These are phyloP conservation scores for Phylloscopus trochilus DNA, from an alignment of 2,113 vertebrate species.

Conservation along the genomic window DNA sequence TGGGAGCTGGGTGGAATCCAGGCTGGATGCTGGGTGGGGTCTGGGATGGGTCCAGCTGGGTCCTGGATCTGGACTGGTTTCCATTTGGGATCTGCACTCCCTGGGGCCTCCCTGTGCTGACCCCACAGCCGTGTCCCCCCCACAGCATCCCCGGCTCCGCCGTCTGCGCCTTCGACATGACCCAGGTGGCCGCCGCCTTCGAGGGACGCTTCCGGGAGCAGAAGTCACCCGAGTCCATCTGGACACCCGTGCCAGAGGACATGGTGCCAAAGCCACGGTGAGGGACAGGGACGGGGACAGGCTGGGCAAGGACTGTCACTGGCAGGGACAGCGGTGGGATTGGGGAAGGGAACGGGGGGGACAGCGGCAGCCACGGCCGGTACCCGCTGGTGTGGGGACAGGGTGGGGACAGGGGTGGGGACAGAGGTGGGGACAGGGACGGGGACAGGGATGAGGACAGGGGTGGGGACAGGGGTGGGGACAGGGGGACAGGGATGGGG, in stretches of 20 bases:
- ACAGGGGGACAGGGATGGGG: too few species aligned
- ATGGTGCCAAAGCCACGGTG: conserved; percentile 91
- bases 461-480: background rate
- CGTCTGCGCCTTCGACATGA: conserved; percentile 96
- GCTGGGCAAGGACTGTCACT: background rate
- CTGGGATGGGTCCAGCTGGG: background rate
- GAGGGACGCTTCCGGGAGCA: conserved; percentile 96
- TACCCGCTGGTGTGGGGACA: background rate
- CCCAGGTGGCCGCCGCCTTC: conserved; percentile 86
- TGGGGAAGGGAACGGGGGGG: background rate
- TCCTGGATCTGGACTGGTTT: background rate
- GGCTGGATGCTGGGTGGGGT: background rate
- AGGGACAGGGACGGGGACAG: background rate
- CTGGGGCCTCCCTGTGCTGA: background rate
- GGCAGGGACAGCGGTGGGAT: background rate
- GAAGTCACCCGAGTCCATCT: conserved; percentile 93
- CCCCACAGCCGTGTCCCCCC: background rate
- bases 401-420: too few species aligned
- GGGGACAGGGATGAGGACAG: too few species aligned
- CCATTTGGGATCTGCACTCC: background rate
- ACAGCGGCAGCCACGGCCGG: background rate
- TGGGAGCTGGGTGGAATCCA: background rate
- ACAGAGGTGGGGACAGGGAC: too few species aligned
- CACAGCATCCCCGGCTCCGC: conserved; percentile 91
- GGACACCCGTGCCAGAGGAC: conserved; percentile 92